Evolutionary conservation across 2,888 invertebrate species (phyloP), one percentile per base, ranked within the genome.

Genomic region (Synergus laeviventris): DNA sequence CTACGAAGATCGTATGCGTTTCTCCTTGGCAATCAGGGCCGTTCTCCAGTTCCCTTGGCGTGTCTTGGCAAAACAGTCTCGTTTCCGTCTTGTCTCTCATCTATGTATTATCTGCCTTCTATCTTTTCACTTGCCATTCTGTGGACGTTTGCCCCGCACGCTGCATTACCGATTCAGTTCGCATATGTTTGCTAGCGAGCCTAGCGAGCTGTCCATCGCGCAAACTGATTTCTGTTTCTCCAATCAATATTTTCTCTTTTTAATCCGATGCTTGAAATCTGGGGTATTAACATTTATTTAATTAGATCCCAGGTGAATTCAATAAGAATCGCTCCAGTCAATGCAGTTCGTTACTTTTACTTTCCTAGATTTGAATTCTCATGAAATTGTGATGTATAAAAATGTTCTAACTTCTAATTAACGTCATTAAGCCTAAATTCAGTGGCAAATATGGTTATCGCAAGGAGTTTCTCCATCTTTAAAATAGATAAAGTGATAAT

Each of bases 1-100:
- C 77, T 78, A 61, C 76, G 78, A 39, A 64, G n/a, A 64, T 64
- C 21, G 64, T 64, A 64, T 64, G 82, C 84, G 84, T 84, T 84
- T 84, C 85, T 84, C 84, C 85, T 85, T 85, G 85, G 82, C 84
- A 84, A 84, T 84, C 84, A 84, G 84, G 84, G 79, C 84, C 84
- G 82, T 84, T 70, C 83, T 84, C 81, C 84, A 80, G 79, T 81
- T 78, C 60, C 60, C 79, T 80, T 74, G 61, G 75, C 74, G 81
- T 79, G 83, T 83, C 83, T 83, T 83, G 78, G 70, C 79, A 81
- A 66, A 79, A 78, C 81, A 82, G 84, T 81, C 84, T 82, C 82
- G 81, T 84, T 85, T 86, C 86, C 84, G 83, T 81, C 84, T 79
- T 80, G 70, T 81, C 85, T 79, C 81, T 79, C 78, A 76, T 82